Percentiles rank a stretch among this genome's conserved stretches.
Conservation (phyloP, 2,888 invertebrate species). For the Iselma pallidipennis region DNA sequence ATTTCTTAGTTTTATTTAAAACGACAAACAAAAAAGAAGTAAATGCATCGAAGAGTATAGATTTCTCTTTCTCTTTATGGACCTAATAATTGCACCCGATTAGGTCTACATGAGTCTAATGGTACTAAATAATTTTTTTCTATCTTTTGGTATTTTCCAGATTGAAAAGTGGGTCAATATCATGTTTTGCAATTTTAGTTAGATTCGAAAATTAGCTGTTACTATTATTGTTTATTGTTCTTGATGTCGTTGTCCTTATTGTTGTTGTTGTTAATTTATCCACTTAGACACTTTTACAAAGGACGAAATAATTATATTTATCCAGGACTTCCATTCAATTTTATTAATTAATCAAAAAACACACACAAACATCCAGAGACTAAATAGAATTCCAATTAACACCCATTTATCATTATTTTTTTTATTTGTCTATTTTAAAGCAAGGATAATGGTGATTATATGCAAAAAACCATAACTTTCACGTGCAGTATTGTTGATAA, state of each 20-base stretch:
- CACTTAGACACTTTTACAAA: not conserved
- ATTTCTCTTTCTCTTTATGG: no score
- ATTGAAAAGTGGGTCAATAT: not conserved
- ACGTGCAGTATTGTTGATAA: not conserved
- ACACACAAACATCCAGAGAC: no score
- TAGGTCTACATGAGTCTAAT: no score
- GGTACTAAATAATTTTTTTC: not conserved
- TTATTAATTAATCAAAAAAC: not conserved
- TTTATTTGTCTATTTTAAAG: not conserved
- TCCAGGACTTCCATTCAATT: not conserved
- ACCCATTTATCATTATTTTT: no score
- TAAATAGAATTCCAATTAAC: no score
- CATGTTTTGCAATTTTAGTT: not conserved
- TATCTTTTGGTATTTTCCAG: not conserved
- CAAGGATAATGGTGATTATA: not conserved
- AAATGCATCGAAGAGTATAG: no score
- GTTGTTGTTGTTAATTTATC: no score
- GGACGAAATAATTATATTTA: not conserved
- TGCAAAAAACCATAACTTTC: not conserved
- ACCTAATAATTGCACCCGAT: not conserved
- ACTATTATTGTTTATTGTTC: no score
- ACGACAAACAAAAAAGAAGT: no score
- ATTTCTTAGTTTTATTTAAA: no score
- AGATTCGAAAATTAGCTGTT: not conserved
- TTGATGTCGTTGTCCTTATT: no score